Evolutionary conservation across 2,113 vertebrate species (phyloP).

Genomic region (Tonatia bakeri): DNA sequence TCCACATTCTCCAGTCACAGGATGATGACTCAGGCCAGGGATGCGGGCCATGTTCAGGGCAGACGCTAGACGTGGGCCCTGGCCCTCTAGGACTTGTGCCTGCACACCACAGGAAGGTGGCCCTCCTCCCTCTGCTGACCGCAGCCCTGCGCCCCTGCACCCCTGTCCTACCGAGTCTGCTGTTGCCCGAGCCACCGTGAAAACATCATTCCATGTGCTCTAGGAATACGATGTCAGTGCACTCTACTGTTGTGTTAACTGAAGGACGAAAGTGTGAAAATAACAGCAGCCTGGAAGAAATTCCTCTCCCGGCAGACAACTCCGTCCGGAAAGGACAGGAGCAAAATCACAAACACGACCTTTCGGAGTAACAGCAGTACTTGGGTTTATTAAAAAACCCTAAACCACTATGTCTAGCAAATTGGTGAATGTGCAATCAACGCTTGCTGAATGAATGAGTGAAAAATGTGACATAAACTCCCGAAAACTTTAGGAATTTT

Average conservation of each 20-base stretch:
- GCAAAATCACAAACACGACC: neutral
- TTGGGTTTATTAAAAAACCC: constrained; percentile 15
- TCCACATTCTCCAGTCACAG: neutral
- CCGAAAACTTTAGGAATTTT: neutral
- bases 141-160: neutral
- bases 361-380: neutral
- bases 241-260: constrained; percentile 56
- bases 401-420: neutral
- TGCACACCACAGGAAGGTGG: neutral
- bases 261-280: constrained; percentile 55
- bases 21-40: constrained; percentile 9
- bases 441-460: neutral
- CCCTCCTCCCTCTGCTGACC: neutral
- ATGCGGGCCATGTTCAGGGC: neutral
- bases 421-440: neutral
- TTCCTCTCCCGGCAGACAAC: constrained; percentile 15
- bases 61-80: neutral
- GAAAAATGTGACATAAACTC: neutral
- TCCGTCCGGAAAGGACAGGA: neutral
- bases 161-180: neutral
- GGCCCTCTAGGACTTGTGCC: neutral
- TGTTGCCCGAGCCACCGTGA: constrained; percentile 52
- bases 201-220: constrained; percentile 49
- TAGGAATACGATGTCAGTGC: constrained; percentile 62
- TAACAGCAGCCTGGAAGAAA: constrained; percentile 30